These are phyloP conservation scores for Acleris literana DNA, from an alignment of 2,888 invertebrate species.

Conservation along the genomic window DNA sequence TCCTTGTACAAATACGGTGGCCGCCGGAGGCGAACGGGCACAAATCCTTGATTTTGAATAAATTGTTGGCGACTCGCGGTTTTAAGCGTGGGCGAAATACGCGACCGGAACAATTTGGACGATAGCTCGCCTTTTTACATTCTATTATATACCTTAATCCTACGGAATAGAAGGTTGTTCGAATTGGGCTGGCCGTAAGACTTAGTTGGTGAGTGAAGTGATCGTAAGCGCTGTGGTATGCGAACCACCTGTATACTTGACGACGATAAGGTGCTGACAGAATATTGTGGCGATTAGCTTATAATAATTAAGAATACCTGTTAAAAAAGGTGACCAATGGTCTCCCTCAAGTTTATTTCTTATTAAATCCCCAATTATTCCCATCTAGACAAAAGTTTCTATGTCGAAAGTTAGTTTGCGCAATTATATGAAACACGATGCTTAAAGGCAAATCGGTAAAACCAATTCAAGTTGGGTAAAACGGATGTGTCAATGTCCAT, in stretches of 20 bases:
- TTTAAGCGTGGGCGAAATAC: conserved; percentile 72
- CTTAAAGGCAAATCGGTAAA: conserved; percentile 11
- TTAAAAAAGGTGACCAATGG: too few relatives aligned
- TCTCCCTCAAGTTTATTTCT: too few relatives aligned
- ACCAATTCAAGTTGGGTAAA: conserved; percentile 6
- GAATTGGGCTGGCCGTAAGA: conserved; percentile 47
- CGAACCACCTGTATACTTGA: conserved; percentile 66
- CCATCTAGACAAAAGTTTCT: conserved; percentile 17
- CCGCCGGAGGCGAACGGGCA: conserved; percentile 54
- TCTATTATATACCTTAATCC: conserved; percentile 60
- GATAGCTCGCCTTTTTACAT: conserved; percentile 49
- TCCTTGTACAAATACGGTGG: conserved; percentile 40
- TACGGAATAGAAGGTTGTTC: conserved; percentile 48
- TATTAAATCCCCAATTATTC: too few relatives aligned
- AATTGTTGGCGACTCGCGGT: conserved; percentile 65
- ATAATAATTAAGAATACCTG: too few relatives aligned
- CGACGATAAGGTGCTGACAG: conserved; percentile 55
- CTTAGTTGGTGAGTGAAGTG: conserved; percentile 48
- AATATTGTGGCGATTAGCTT: conserved; percentile 42
- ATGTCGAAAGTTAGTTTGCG: conserved; percentile 31
- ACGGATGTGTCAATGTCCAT: background rate
- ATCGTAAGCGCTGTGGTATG: conserved; percentile 66
- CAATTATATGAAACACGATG: conserved; percentile 16
- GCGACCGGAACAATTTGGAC: conserved; percentile 52
- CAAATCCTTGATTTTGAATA: conserved; percentile 76